Conservation (phyloP, 2,113 vertebrate species). For the Chlorocebus sabaeus region DNA sequence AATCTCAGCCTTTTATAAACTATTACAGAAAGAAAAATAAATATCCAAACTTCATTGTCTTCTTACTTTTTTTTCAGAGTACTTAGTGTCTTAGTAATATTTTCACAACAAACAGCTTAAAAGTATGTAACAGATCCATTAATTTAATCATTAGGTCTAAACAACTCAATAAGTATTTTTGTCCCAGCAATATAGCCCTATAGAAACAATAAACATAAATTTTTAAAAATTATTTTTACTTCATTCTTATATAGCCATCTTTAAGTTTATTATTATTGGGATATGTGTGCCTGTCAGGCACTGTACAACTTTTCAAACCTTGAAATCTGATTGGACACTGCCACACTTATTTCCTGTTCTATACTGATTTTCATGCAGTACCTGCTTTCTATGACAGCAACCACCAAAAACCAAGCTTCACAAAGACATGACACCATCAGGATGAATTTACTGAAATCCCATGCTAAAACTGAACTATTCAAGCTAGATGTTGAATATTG, state of each 20-base stretch:
- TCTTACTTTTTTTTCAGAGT: neutral
- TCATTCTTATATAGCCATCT: neutral
- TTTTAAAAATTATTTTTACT: constrained; percentile 11
- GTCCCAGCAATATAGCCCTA: neutral
- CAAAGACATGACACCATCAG: neutral
- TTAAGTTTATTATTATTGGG: neutral
- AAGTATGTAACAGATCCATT: neutral
- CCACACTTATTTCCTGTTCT: neutral
- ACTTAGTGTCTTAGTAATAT: neutral
- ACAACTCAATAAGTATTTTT: neutral
- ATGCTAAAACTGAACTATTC: neutral
- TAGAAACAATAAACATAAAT: neutral
- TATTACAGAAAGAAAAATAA: neutral
- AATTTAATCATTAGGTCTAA: constrained; percentile 1
- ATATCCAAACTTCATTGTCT: neutral
- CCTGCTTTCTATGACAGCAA: neutral
- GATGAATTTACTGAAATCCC: neutral
- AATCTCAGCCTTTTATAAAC: neutral
- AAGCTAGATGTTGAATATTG: neutral
- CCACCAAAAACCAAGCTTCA: neutral
- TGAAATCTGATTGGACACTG: neutral
- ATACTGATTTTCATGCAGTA: neutral
- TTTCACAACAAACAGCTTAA: neutral
- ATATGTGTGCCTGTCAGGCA: neutral
- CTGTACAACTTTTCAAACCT: neutral